Conservation (phyloP, 1,140 invertebrate species). For the Apis cerana region DNA sequence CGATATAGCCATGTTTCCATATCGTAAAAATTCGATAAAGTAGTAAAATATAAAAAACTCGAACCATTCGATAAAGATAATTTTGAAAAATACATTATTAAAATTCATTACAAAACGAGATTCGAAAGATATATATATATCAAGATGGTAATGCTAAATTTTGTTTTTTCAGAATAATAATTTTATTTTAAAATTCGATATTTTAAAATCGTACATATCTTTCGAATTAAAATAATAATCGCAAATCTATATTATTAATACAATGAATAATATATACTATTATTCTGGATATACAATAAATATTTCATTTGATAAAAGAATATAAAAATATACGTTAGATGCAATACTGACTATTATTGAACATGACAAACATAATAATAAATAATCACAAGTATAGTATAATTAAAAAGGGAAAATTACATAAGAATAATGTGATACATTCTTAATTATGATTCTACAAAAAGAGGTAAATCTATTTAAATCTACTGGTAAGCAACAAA, state of each 20-base stretch:
- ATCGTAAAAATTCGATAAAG: background rate
- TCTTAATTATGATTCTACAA: background rate
- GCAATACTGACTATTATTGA: background rate
- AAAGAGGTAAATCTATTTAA: background rate
- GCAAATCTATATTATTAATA: background rate
- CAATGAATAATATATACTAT: background rate
- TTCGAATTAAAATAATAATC: background rate
- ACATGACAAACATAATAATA: background rate
- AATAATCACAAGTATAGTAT: background rate
- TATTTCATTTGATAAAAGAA: background rate
- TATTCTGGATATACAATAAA: background rate
- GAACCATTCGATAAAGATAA: background rate
- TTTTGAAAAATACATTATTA: background rate
- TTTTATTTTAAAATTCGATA: background rate
- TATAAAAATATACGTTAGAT: background rate
- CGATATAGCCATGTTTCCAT: background rate
- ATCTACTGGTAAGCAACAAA: background rate
- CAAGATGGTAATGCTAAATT: background rate
- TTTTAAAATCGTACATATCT: background rate
- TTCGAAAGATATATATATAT: slow-evolving; percentile 5
- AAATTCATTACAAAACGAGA: background rate
- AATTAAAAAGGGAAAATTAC: slow-evolving; percentile 12
- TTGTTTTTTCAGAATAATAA: background rate
- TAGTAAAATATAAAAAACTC: background rate
- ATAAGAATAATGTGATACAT: background rate